Base-by-base conservation (phyloP, 2,888 invertebrate species). In the Cybosia mesomella region DNA sequence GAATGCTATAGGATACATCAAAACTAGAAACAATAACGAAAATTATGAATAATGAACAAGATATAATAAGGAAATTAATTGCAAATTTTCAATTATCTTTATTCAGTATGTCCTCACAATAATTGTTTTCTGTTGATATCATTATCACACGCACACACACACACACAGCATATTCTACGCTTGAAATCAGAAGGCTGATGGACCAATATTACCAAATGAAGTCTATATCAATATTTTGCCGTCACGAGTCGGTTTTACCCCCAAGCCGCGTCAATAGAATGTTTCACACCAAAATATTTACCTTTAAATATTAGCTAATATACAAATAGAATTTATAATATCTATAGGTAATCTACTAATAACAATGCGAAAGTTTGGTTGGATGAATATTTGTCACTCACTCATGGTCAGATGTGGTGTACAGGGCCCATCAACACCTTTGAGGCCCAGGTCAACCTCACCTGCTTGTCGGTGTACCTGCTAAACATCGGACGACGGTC, bases 221-320 rank as follows among this genome's bases (percentile, higher is more conserved):
- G n/a, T 49, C 49, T 49, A 36, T 36, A 36, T 49, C 49, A 49
- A 49, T 49, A 54, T 21, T 34, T 34, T 54, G 34, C 22, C 21
- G 28, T 62, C n/a, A 18, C 24, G 18, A 60, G 8, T 22, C 8
- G 49, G 49, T 49, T 49, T 49, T 49, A 49, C 49, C 49, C 49
- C 49, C n/a, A n/a, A 49, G 49, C 1, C 49, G 49, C 49, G 49
- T 49, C 18, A 49, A 49, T 49, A 49, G n/a, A 49, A 59, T 36
- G 54, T 24, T 28, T 57, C 18, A 53, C 36, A 58, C 66, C 63
- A 43, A 62, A 64, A 64, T 70, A 49, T 21, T 58, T 18, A 8
- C 53, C 63, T 63, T 63, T n/a, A n/a, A 49, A 49, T 49, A 49
- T 49, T n/a, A n/a, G 18, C n/a, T 7, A 49, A 18, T 49, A n/a